Evolutionary conservation across 2,888 invertebrate species (phyloP).

Genomic region (Halocaridina rubra): DNA sequence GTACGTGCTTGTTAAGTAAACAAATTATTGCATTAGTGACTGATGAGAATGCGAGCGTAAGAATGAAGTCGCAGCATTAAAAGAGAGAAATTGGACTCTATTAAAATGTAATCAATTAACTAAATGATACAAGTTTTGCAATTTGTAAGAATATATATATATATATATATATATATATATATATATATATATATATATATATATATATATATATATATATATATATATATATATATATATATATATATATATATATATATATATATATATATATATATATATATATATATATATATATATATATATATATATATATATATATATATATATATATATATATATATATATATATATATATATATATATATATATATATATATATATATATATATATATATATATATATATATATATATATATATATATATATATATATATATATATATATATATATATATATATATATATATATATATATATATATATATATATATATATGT

Average conservation of each 20-base stretch:
- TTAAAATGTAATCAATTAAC: not conserved
- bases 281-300: conserved; percentile 1
- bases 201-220: conserved; percentile 8
- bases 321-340: not conserved
- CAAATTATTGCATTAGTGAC: no score
- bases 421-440: not conserved
- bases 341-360: conserved; percentile 1
- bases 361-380: conserved; percentile 5
- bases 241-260: not conserved
- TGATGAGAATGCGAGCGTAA: no score
- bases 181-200: conserved; percentile 5
- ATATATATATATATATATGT: conserved; percentile 4
- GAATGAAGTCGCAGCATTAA: no score
- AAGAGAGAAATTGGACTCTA: not conserved
- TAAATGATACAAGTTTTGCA: not conserved
- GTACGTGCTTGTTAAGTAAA: no score
- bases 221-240: conserved; percentile 8
- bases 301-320: conserved; percentile 8
- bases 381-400: conserved; percentile 5
- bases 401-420: not conserved
- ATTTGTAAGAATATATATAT: not conserved
- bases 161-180: not conserved
- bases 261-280: conserved; percentile 4
- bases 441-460: conserved; percentile 5
- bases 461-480: conserved; percentile 8